Percentiles rank a stretch among this genome's conserved stretches.
Evolutionary conservation across 2,113 vertebrate genomes (phyloP).

Genomic region (Menura novaehollandiae): DNA sequence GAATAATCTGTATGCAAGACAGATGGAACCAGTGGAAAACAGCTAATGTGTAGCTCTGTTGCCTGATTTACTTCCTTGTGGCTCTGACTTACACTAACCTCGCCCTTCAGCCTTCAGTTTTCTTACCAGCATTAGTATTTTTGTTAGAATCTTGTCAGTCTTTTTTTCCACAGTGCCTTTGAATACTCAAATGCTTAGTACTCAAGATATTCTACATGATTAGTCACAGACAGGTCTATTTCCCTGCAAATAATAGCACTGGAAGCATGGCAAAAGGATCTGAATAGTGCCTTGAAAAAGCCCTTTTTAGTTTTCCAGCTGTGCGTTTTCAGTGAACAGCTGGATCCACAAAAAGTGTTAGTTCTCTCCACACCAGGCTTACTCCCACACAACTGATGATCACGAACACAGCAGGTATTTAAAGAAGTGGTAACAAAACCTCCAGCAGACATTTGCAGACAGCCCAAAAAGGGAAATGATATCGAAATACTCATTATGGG

Average conservation of each 20-base stretch:
- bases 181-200: neutral
- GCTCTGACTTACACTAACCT: neutral
- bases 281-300: neutral
- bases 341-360: neutral
- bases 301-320: neutral
- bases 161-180: neutral
- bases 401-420: neutral
- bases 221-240: neutral
- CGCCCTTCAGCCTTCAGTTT: neutral
- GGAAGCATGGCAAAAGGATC: neutral
- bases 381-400: neutral
- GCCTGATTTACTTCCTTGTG: neutral
- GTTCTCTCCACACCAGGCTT: neutral
- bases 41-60: neutral
- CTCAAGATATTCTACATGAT: neutral
- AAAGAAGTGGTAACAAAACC: neutral
- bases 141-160: neutral
- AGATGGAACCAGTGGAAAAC: neutral
- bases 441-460: neutral
- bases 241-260: neutral
- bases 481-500: neutral
- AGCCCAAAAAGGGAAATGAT: neutral
- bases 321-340: neutral
- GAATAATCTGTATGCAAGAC: neutral
- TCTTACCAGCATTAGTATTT: neutral